Evolutionary conservation across 2,888 invertebrate species (phyloP).

Genomic region (Mamestra brassicae): DNA sequence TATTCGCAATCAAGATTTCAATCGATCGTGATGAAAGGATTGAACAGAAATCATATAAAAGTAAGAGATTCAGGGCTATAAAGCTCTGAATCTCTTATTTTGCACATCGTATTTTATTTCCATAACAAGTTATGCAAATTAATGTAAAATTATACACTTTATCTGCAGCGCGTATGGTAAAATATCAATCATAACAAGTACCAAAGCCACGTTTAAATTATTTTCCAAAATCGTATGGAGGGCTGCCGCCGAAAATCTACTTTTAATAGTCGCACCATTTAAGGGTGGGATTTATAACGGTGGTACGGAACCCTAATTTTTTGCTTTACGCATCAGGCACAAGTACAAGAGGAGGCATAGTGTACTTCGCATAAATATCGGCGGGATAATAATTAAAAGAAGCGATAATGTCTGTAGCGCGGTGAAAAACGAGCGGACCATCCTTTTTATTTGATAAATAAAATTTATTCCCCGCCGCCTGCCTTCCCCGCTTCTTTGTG

Average conservation of each 20-base stretch:
- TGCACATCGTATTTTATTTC: constrained; percentile 39
- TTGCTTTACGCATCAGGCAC: constrained; percentile 59
- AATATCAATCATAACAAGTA: constrained; percentile 61
- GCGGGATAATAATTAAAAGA: constrained; percentile 91
- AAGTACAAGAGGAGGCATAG: constrained; percentile 72
- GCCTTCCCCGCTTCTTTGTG: constrained; percentile 81
- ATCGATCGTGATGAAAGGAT: constrained; percentile 33
- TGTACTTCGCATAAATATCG: constrained; percentile 85
- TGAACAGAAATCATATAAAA: constrained; percentile 14
- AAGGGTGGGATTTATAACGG: constrained; percentile 56
- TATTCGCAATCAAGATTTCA: constrained; percentile 24
- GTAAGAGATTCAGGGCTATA: neutral
- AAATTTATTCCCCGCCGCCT: constrained; percentile 88
- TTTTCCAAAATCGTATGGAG: constrained; percentile 60
- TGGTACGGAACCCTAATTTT: constrained; percentile 60
- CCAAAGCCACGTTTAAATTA: constrained; percentile 54
- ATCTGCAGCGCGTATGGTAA: constrained; percentile 52
- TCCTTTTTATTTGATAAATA: constrained; percentile 91
- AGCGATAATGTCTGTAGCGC: constrained; percentile 89
- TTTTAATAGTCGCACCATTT: constrained; percentile 63
- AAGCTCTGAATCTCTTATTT: constrained; percentile 24
- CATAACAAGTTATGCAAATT: constrained; percentile 52
- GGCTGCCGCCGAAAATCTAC: constrained; percentile 57
- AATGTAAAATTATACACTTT: constrained; percentile 56
- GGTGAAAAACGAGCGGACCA: constrained; percentile 90